A percentile compares a stretch with the other conserved stretches of the same genome.
phyloP scores from a whole-genome alignment of 2,797 vertebrate species.

The Spea hammondii region DNA sequence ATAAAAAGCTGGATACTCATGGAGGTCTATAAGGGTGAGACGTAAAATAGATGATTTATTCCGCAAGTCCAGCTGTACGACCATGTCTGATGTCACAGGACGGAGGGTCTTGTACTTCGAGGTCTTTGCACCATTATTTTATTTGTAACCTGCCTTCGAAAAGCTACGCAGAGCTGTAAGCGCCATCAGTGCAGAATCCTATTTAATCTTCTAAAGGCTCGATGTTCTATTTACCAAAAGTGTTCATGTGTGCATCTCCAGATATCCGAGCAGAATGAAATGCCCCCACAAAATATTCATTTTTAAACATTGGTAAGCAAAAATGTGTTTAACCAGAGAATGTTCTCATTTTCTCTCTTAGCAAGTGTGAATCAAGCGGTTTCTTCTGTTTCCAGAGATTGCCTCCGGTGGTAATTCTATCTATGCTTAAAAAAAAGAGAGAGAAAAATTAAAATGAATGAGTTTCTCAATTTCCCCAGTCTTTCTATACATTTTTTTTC shows the following conservation, averaged over 20 bases:
- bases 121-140: too few species aligned
- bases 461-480: constrained; percentile 28
- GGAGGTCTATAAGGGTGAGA: too few species aligned
- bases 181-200: background rate
- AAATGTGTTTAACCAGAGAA: constrained; percentile 44
- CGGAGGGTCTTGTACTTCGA: too few species aligned
- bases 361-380: constrained; percentile 47
- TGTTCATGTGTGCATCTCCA: background rate
- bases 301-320: constrained; percentile 40
- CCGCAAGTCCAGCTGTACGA: too few species aligned
- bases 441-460: constrained; percentile 47
- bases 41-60: too few species aligned
- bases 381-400: constrained; percentile 46
- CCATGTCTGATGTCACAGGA: too few species aligned
- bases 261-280: background rate
- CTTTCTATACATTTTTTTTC: constrained; percentile 8
- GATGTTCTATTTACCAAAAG: background rate
- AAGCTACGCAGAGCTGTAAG: too few species aligned
- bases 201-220: background rate
- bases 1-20: too few species aligned
- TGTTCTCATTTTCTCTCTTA: constrained; percentile 27
- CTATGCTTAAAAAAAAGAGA: constrained; percentile 26
- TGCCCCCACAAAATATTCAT: constrained; percentile 12
- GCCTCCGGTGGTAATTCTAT: constrained; percentile 46
- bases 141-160: too few species aligned